Evolutionary conservation across 2,888 invertebrate species (phyloP).

Genomic region (Drosophila pegasa): DNA sequence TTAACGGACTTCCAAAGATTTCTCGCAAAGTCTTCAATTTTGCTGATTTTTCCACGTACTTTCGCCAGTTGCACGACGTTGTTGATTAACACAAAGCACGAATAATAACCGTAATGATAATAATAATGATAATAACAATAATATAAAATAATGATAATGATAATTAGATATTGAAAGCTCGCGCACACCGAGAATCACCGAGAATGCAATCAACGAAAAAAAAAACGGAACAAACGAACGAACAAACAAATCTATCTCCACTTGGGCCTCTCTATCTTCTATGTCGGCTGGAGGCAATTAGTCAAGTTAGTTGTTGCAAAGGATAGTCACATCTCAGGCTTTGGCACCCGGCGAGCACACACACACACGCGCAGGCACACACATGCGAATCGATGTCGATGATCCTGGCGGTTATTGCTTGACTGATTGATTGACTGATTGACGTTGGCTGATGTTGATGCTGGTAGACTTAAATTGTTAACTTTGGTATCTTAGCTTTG

Average conservation of each 20-base stretch:
- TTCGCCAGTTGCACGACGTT: constrained; percentile 75
- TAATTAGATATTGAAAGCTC: constrained; percentile 2
- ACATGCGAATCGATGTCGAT: constrained; percentile 20
- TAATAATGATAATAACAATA: constrained; percentile 1
- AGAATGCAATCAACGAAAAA: too few species aligned
- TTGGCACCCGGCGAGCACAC: constrained; percentile 14
- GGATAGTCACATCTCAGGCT: constrained; percentile 60
- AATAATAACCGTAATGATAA: constrained; percentile 12
- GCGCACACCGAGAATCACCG: constrained; percentile 5
- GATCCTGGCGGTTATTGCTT: constrained; percentile 18
- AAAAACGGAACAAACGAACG: too few species aligned
- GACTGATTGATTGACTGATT: constrained; percentile 7
- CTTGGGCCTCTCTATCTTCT: constrained; percentile 25
- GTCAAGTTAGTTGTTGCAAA: constrained; percentile 23
- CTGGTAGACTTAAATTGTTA: constrained; percentile 64
- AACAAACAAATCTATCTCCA: too few species aligned
- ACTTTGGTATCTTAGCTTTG: constrained; percentile 71
- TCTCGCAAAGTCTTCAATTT: constrained; percentile 85
- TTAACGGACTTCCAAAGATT: constrained; percentile 86
- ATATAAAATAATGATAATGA: neutral
- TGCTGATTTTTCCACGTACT: constrained; percentile 83
- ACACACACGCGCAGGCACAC: constrained; percentile 50
- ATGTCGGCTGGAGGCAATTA: constrained; percentile 10
- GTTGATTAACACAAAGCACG: constrained; percentile 22
- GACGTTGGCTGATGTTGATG: constrained; percentile 35